phyloP scores from a whole-genome alignment of 2,113 vertebrate species.

The Notothenia rossii region DNA sequence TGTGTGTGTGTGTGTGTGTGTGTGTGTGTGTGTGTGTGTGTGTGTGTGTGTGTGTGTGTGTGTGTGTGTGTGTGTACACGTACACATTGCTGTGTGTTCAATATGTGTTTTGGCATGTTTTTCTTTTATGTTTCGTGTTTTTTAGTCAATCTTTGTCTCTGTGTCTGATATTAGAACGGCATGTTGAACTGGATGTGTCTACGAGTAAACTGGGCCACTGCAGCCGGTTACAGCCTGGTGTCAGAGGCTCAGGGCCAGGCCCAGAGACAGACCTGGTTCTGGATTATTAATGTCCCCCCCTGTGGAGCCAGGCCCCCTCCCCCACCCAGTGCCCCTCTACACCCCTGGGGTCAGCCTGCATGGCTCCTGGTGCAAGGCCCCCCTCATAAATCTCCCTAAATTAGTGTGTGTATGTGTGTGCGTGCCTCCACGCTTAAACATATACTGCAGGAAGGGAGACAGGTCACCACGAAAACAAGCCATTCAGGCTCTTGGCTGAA shows the following conservation, averaged over 20 bases:
- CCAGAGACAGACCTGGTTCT: slow-evolving; percentile 80
- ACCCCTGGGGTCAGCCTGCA: slow-evolving; percentile 91
- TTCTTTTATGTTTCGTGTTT: slow-evolving; percentile 21
- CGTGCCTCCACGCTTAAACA: slow-evolving; percentile 67
- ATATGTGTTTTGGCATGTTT: slow-evolving; percentile 1
- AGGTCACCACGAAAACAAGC: slow-evolving; percentile 92
- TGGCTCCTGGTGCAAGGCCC: slow-evolving; percentile 91
- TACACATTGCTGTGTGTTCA: slow-evolving; percentile 1
- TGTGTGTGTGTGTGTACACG: slow-evolving; percentile 1
- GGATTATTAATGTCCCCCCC: slow-evolving; percentile 94
- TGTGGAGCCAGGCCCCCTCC: slow-evolving; percentile 74
- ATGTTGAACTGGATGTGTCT: slow-evolving; percentile 44
- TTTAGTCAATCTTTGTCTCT: slow-evolving; percentile 18
- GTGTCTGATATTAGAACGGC: slow-evolving; percentile 4
- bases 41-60: neutral
- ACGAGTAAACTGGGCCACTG: slow-evolving; percentile 73
- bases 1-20: slow-evolving; percentile 13
- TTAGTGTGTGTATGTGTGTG: slow-evolving; percentile 79
- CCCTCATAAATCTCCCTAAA: slow-evolving; percentile 97
- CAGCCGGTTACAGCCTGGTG: slow-evolving; percentile 55
- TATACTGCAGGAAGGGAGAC: slow-evolving; percentile 88
- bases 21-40: slow-evolving; percentile 12
- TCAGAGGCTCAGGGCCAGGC: slow-evolving; percentile 73
- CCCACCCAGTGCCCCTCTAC: slow-evolving; percentile 80
- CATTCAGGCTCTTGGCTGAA: slow-evolving; percentile 92